A percentile compares a stretch with the other conserved stretches of the same genome.
Conservation (phyloP, 2,797 vertebrate species). For the Gadopsis bispinosus region DNA sequence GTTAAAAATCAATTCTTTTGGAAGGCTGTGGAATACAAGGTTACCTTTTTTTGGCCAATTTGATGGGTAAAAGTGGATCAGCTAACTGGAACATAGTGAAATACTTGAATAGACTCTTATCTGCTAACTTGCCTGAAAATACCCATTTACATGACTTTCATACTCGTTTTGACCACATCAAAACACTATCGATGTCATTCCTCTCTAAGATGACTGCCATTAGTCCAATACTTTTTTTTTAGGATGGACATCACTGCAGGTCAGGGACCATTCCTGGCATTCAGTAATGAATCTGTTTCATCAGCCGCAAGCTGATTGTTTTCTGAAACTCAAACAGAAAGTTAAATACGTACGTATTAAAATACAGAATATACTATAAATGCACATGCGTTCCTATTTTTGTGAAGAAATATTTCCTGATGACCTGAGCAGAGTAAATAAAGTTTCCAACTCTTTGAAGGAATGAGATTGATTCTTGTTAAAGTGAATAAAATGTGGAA, state of each 20-base stretch:
- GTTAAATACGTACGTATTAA: slow-evolving; percentile 73
- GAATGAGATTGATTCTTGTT: slow-evolving; percentile 48
- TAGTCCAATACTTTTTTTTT: slow-evolving; percentile 52
- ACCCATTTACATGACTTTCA: slow-evolving; percentile 9
- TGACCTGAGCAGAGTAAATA: slow-evolving; percentile 73
- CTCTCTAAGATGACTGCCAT: slow-evolving; percentile 75
- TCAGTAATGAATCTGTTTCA: slow-evolving; percentile 44
- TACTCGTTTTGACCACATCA: slow-evolving; percentile 51
- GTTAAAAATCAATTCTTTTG: slow-evolving; percentile 1
- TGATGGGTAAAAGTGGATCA: neutral
- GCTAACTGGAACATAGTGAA: slow-evolving; percentile 31
- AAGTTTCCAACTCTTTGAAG: slow-evolving; percentile 71
- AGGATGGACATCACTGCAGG: slow-evolving; percentile 71
- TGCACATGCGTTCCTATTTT: slow-evolving; percentile 82
- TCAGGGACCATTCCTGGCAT: slow-evolving; percentile 76
- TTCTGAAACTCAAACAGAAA: slow-evolving; percentile 59
- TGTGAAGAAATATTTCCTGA: slow-evolving; percentile 81
- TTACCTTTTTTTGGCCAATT: slow-evolving; percentile 6
- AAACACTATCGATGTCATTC: slow-evolving; percentile 72
- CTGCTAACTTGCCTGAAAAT: slow-evolving; percentile 37
- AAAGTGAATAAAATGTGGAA: neutral
- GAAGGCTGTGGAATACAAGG: slow-evolving; percentile 43
- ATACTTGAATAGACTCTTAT: slow-evolving; percentile 2
- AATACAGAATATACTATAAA: slow-evolving; percentile 74
- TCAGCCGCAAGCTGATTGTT: slow-evolving; percentile 61